Base-by-base conservation (phyloP, 2,888 invertebrate species). In the Spialia ferax region DNA sequence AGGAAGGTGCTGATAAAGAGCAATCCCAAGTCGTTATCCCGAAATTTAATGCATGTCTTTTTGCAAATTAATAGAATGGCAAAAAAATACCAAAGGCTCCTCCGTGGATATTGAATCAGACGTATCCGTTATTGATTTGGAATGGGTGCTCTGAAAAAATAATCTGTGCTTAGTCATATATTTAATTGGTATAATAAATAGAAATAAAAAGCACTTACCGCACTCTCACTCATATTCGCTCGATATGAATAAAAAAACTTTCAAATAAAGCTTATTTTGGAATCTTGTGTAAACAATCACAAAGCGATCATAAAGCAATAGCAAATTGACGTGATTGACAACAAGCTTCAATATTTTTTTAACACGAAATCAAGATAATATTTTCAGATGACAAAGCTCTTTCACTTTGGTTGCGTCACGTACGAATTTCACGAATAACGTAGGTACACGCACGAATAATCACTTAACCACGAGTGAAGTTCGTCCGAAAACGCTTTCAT, bases 161-260 rank as follows among this genome's bases (percentile, higher is more conserved):
- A 13, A 35, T 32, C 5, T 7, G 3, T 32, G 8, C 7, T 6
- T 32, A 32, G 29, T 32, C 8, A 32, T 1, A 32, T 32, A 32
- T 32, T 32, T 32, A 7, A 32, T 7, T 32, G 8, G 8, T 5
- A 26, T 26, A 26, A 26, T 26, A 26, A 26, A 26, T 26, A 26
- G 26, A 26, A 26, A n/a, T 32, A 32, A 3, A 10, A 32, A 23
- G 32, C 64, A 81, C 84, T 81, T 77, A 91, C 91, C 78, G 69
- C 79, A 63, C 81, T 89, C 65, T 84, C 89, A 75, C 82, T 90
- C 91, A 91, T 91, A 13, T 23, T 7, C 1, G 5, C 35, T 15
- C n/a, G 10, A 11, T 5, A n/a, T 50, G 6, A 26, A 59, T 18
- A 32, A 56, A 38, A 38, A n/a, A n/a, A 38, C n/a, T 38, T 38